Evolutionary conservation across 2,888 invertebrate species (phyloP).

Genomic region (Seladonia tumulorum): DNA sequence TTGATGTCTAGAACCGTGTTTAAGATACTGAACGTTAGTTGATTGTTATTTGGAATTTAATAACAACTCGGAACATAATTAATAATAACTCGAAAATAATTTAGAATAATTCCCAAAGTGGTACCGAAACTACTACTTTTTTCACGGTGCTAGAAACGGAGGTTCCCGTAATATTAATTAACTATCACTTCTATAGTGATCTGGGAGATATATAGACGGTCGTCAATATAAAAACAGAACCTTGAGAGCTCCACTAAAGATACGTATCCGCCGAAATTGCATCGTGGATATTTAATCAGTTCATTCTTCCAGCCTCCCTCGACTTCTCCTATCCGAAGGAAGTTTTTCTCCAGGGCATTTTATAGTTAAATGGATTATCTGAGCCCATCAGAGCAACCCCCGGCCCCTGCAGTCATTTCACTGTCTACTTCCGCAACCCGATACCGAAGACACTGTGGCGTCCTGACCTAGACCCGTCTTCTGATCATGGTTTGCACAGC

Average conservation of each 20-base stretch:
- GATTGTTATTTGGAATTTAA: too few species aligned
- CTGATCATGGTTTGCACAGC: neutral
- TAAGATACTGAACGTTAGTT: too few species aligned
- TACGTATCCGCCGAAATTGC: neutral
- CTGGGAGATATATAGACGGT: neutral
- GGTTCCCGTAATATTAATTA: neutral
- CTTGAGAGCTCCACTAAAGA: neutral
- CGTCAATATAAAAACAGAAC: neutral
- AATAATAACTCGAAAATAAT: too few species aligned
- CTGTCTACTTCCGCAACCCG: neutral
- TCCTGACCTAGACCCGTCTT: neutral
- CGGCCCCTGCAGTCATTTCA: neutral
- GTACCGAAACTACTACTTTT: too few species aligned
- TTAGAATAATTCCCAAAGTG: too few species aligned
- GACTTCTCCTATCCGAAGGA: neutral
- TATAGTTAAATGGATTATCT: slow-evolving; percentile 4
- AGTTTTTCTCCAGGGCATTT: neutral
- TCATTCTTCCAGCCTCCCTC: neutral
- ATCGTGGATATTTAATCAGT: neutral
- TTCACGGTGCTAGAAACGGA: too few species aligned
- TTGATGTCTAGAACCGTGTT: too few species aligned
- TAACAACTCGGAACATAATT: too few species aligned
- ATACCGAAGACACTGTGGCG: neutral
- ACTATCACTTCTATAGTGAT: neutral
- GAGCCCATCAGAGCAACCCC: neutral